These are phyloP conservation scores for Anarhynchus alexandrinus DNA, from an alignment of 2,113 vertebrate species.

Conservation along the genomic window DNA sequence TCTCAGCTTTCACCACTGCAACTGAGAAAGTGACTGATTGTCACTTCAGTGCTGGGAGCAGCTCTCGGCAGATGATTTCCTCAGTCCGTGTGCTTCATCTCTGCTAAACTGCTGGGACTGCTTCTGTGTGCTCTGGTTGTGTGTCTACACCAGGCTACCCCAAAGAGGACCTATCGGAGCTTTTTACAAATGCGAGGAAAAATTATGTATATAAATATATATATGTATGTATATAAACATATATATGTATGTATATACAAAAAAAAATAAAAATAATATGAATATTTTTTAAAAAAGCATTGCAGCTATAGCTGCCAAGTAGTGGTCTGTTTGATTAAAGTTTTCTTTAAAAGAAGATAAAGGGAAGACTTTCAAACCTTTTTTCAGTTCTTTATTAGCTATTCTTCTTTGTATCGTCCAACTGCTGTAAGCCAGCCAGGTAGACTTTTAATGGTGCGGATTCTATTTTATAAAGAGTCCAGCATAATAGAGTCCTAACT, in stretches of 20 bases:
- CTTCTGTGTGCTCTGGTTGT: not conserved
- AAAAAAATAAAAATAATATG: not conserved
- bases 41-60: not conserved
- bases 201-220: not conserved
- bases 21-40: not conserved
- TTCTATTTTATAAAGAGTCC: conserved; percentile 21
- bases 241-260: not conserved
- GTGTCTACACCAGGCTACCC: not conserved
- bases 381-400: not conserved
- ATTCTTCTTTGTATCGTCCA: not conserved
- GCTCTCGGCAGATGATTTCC: not conserved
- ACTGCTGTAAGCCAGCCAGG: not conserved
- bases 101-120: not conserved
- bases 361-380: not conserved
- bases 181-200: not conserved
- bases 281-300: not conserved
- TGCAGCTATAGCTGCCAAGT: not conserved
- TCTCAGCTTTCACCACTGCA: not conserved
- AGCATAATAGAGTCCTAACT: conserved; percentile 5
- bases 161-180: not conserved
- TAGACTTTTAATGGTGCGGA: not conserved
- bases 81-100: not conserved
- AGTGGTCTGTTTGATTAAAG: not conserved
- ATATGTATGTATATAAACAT: too few relatives aligned
- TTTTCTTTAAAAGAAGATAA: not conserved